Conservation (phyloP, 2,113 vertebrate genomes). For the Mellivora capensis region DNA sequence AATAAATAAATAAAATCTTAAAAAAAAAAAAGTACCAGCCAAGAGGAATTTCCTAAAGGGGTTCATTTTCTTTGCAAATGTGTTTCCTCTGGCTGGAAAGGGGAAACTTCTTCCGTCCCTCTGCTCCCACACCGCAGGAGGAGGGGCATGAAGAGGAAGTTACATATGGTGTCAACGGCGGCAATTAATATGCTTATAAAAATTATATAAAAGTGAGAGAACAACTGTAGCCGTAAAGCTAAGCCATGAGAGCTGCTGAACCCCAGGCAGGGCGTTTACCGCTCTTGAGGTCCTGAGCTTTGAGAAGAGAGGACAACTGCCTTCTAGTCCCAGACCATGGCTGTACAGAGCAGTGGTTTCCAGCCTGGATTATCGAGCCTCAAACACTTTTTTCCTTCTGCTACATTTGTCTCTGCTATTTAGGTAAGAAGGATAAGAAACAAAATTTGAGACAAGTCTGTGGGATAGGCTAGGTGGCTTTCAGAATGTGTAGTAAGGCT, state of each 20-base stretch:
- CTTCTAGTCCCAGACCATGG: neutral
- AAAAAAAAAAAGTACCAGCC: neutral
- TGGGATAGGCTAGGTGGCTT: neutral
- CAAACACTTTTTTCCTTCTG: neutral
- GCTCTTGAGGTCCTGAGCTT: neutral
- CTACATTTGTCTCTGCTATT: neutral
- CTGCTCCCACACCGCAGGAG: neutral
- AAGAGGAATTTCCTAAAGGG: slow-evolving; percentile 2
- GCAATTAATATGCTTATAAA: neutral
- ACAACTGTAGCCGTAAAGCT: neutral
- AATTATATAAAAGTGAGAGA: neutral
- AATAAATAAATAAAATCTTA: no score
- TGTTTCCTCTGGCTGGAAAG: slow-evolving; percentile 51
- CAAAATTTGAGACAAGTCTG: neutral
- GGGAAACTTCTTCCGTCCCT: neutral
- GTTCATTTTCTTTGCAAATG: slow-evolving; percentile 65
- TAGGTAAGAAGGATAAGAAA: neutral
- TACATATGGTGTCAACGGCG: fast-evolving
- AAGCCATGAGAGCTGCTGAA: fast-evolving
- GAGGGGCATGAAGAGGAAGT: slow-evolving; percentile 18
- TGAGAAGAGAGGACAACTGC: neutral
- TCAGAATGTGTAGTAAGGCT: neutral
- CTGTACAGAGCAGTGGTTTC: neutral
- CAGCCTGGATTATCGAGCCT: neutral
- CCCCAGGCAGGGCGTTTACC: fast-evolving